phyloP scores from a whole-genome alignment of 1,140 invertebrate species.

The Papilio aristodemus region DNA sequence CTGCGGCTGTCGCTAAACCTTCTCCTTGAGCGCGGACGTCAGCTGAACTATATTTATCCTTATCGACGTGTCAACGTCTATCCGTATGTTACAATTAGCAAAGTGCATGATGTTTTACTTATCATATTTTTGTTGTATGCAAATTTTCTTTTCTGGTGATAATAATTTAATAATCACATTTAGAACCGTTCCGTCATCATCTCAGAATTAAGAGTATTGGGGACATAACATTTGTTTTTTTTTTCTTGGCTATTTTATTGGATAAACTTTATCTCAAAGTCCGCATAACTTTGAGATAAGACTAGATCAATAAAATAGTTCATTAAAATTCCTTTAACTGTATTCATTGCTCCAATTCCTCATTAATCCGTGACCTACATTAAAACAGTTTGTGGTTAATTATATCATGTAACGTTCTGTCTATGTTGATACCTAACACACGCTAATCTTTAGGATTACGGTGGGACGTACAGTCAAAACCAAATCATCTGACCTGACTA shows the following conservation, averaged over 20 bases:
- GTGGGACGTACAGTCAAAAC: neutral
- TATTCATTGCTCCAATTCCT: constrained; percentile 13
- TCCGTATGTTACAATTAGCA: constrained; percentile 28
- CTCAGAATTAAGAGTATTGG: too few species aligned
- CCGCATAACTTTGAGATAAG: neutral
- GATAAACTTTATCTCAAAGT: too few species aligned
- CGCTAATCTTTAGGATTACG: neutral
- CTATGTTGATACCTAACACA: neutral
- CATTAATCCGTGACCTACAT: constrained; percentile 15
- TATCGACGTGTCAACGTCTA: constrained; percentile 38
- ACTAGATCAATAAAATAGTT: neutral
- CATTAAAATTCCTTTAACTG: constrained; percentile 4
- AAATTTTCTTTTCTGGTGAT: too few species aligned
- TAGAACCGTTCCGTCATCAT: too few species aligned
- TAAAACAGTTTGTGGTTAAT: neutral
- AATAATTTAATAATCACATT: too few species aligned
- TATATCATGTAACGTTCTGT: too few species aligned
- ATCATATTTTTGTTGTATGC: too few species aligned
- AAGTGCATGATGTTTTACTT: neutral
- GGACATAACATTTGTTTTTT: too few species aligned
- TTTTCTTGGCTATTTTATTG: too few species aligned
- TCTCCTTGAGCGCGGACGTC: constrained; percentile 36
- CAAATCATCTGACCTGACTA: constrained; percentile 16
- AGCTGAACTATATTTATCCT: constrained; percentile 41
- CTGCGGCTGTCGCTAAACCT: constrained; percentile 36